Percentiles rank a stretch among this genome's conserved stretches.
Evolutionary conservation across 2,797 vertebrate genomes (phyloP).

Genomic region (Halcyon leucocephala): DNA sequence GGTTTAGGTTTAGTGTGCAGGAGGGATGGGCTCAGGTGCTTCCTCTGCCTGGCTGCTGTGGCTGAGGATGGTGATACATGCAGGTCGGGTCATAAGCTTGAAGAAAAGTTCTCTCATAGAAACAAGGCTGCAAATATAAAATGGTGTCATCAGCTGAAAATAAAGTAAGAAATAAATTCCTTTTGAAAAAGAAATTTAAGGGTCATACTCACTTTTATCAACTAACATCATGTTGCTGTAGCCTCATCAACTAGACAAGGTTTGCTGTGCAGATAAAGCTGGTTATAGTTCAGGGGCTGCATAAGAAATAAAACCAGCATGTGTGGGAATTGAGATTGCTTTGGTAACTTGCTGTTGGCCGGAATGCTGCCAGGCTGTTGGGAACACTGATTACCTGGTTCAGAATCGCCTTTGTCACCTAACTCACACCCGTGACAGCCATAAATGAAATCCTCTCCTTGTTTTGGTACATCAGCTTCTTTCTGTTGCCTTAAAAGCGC

Average conservation of each 20-base stretch:
- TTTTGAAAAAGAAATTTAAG: not conserved
- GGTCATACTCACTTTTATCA: not conserved
- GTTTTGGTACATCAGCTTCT: not conserved
- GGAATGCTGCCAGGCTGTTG: not conserved
- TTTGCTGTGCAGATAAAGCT: not conserved
- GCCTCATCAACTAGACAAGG: not conserved
- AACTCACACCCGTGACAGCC: not conserved
- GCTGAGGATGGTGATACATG: rapidly evolving
- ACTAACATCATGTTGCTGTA: not conserved
- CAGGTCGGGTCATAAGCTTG: not conserved
- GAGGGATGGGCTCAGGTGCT: not conserved
- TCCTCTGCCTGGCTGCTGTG: not conserved
- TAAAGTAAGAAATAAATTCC: not conserved
- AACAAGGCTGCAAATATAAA: not conserved
- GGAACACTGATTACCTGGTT: not conserved
- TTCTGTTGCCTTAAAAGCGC: not conserved
- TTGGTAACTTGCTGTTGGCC: not conserved
- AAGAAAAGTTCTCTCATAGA: not conserved
- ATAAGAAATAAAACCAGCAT: rapidly evolving
- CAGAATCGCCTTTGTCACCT: not conserved
- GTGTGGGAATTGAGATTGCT: not conserved
- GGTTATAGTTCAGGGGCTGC: not conserved
- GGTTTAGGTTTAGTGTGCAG: not conserved
- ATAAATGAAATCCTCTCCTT: rapidly evolving
- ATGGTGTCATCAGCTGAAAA: not conserved